Evolutionary conservation across 2,113 vertebrate species (phyloP).

Genomic region (Sapayoa aenigma): DNA sequence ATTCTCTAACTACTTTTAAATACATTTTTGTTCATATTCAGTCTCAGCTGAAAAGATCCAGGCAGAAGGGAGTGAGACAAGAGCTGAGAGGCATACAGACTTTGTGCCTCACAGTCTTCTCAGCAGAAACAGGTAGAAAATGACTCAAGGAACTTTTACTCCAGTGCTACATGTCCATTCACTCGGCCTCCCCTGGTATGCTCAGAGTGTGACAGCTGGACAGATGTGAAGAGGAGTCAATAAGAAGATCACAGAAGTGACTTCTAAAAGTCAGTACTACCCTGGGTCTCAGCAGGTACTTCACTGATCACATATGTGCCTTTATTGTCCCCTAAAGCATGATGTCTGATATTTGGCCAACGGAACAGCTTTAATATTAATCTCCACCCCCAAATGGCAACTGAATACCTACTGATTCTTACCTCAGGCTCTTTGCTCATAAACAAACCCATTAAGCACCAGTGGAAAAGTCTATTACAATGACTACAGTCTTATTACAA

Average conservation of each 20-base stretch:
- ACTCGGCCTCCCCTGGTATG: background rate
- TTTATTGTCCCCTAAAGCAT: background rate
- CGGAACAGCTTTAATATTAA: background rate
- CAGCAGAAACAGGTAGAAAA: background rate
- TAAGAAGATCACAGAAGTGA: background rate
- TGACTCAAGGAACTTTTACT: background rate
- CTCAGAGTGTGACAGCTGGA: background rate
- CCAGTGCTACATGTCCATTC: background rate
- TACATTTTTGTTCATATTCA: background rate
- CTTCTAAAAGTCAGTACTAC: background rate
- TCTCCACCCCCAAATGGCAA: background rate
- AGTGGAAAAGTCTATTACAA: background rate
- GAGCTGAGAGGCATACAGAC: background rate
- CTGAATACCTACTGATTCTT: background rate
- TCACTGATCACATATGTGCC: background rate
- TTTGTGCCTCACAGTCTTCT: background rate
- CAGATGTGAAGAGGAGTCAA: background rate
- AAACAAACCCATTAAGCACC: conserved; percentile 17
- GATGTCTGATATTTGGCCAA: background rate
- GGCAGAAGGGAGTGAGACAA: background rate
- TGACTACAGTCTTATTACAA: conserved; percentile 9
- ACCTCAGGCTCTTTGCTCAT: background rate
- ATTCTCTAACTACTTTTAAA: background rate
- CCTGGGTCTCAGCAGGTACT: background rate
- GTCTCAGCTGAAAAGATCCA: background rate